Base-by-base conservation (phyloP, 2,888 invertebrate genomes). In the Mesochorus sp. region DNA sequence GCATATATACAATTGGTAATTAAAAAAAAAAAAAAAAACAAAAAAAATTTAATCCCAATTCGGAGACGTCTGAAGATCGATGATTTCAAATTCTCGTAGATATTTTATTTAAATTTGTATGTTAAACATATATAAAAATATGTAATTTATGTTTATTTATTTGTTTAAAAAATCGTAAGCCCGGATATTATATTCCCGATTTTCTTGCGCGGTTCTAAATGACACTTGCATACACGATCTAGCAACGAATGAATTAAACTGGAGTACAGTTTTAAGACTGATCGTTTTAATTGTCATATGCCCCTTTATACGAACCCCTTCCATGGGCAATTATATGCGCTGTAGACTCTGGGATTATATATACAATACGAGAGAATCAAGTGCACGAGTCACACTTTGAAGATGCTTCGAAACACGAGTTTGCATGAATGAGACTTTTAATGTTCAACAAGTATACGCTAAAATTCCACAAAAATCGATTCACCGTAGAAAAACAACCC, bases 241-340 rank as follows among this genome's bases (percentile, higher is more conserved):
- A 53, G 31, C 31, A 47, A 61, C 57, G 67, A 80, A 76, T 79
- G 82, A 81, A 85, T 85, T 84, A 85, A 85, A 80, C 83, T n/a
- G 83, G 81, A 84, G 85, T 82, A 84, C 84, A 81, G 80, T 85
- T 85, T 85, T 82, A 79, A 86, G 87, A 90, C 90, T 90, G 89
- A 82, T 83, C 87, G 86, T 85, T 87, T 89, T 88, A 89, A 90
- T 89, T 90, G 88, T 85, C 88, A 87, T 87, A 84, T 84, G 86
- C 77, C 86, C 86, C 85, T 88, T 89, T 90, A 89, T 90, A 90
- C 82, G 84, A 82, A 64, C 81, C 88, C 87, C 86, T 85, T 79
- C 86, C 82, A 80, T n/a, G n/a, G n/a, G n/a, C 75, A 19, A 10
- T 8, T 12, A n/a, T 37, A 2, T 37, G 2, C 8, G n/a, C 8